These are phyloP conservation scores for Zaprionus obscuricornis DNA, from an alignment of 2,888 invertebrate genomes.

Conservation along the genomic window DNA sequence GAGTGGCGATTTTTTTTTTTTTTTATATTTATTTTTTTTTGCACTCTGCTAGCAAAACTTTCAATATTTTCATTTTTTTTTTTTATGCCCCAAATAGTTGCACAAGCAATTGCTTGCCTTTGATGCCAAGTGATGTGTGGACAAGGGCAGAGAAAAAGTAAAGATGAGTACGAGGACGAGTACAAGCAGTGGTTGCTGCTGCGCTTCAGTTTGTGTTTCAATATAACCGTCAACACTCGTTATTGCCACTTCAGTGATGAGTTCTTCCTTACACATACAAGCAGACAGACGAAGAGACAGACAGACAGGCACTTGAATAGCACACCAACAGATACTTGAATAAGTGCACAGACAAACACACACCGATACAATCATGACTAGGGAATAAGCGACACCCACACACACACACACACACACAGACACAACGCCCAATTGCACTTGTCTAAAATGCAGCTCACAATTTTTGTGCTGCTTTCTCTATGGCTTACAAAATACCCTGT, in stretches of 20 bases:
- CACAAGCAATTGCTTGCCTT: constrained; percentile 45
- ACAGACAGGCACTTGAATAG: not conserved
- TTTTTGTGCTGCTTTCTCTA: constrained; percentile 38
- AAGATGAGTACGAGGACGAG: not conserved
- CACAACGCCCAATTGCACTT: constrained; percentile 40
- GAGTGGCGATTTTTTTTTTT: not conserved
- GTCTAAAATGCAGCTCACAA: constrained; percentile 59
- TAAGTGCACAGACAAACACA: not conserved
- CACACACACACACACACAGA: constrained; percentile 18
- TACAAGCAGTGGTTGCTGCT: too few species aligned
- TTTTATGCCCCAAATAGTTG: constrained; percentile 35
- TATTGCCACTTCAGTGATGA: constrained; percentile 70
- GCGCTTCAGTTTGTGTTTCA: constrained; percentile 52
- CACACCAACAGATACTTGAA: not conserved
- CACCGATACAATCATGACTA: too few species aligned
- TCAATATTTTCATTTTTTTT: constrained; percentile 10
- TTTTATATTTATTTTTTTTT: constrained; percentile 11
- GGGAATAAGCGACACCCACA: too few species aligned
- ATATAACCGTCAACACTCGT: constrained; percentile 64
- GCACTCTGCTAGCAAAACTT: constrained; percentile 15
- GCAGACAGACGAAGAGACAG: too few species aligned
- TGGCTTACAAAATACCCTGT: constrained; percentile 29
- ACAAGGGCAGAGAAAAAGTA: not conserved
- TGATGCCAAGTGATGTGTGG: constrained; percentile 24
- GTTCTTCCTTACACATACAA: constrained; percentile 36